Conservation (phyloP, 2,113 vertebrate genomes). For the Tympanuchus pallidicinctus region DNA sequence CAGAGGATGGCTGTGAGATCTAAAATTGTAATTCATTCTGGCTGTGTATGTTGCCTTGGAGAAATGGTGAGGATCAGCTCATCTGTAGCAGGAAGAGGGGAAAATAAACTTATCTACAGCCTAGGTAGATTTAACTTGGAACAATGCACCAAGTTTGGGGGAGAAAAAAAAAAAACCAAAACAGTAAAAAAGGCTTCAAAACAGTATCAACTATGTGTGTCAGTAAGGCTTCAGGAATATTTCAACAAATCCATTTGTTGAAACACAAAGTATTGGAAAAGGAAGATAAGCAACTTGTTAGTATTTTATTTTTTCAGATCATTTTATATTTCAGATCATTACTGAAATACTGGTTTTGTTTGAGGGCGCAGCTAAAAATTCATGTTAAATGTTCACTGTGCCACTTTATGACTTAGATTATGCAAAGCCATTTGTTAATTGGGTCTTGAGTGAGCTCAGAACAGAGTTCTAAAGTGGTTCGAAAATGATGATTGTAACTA, state of each 20-base stretch:
- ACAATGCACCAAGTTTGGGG: background rate
- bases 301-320: constrained; percentile 18
- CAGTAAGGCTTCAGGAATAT: background rate
- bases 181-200: background rate
- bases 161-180: background rate
- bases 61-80: background rate
- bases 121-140: background rate
- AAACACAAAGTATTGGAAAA: background rate
- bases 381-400: background rate
- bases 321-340: background rate
- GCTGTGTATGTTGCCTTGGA: background rate
- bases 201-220: background rate
- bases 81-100: background rate
- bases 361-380: background rate
- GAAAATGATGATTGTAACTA: background rate
- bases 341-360: background rate
- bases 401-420: background rate
- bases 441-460: background rate
- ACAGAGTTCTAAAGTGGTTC: background rate
- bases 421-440: background rate
- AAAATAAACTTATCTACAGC: background rate
- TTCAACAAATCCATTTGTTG: constrained; percentile 27
- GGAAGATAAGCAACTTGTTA: background rate
- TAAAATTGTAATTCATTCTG: background rate
- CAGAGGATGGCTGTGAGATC: background rate